Percentiles rank a stretch among this genome's conserved stretches.
Conservation (phyloP, 1,140 invertebrate species). For the Mercenaria mercenaria region DNA sequence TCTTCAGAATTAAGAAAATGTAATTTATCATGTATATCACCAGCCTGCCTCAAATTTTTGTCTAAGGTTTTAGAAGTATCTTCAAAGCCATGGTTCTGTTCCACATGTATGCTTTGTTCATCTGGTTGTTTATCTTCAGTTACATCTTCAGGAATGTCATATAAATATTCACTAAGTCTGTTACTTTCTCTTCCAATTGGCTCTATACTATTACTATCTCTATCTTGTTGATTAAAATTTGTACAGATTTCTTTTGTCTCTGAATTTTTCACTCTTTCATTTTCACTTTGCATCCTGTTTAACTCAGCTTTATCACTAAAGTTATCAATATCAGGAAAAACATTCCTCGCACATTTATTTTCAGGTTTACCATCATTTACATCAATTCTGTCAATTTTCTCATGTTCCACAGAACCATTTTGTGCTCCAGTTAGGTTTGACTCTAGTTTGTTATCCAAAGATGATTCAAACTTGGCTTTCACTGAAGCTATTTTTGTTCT, state of each 20-base stretch:
- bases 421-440: not conserved
- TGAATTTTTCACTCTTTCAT: not conserved
- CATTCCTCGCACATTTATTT: not conserved
- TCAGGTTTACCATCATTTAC: not conserved
- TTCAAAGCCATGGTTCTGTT: not conserved
- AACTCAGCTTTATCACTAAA: not conserved
- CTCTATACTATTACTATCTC: not conserved
- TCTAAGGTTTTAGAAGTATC: not conserved
- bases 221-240: not conserved
- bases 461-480: slow-evolving; percentile 52
- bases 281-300: not conserved
- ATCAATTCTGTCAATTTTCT: not conserved
- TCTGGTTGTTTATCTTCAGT: not conserved
- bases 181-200: not conserved
- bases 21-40: not conserved
- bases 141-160: slow-evolving; percentile 36
- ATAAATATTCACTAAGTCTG: not conserved
- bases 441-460: not conserved
- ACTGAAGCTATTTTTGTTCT: slow-evolving; percentile 37
- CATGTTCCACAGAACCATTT: not conserved
- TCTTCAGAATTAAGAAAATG: not conserved
- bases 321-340: not conserved
- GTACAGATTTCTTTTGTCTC: not conserved
- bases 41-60: not conserved
- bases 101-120: not conserved